Base-by-base conservation (phyloP, 23 tunicate species). In the Trididemnum miniatum region DNA sequence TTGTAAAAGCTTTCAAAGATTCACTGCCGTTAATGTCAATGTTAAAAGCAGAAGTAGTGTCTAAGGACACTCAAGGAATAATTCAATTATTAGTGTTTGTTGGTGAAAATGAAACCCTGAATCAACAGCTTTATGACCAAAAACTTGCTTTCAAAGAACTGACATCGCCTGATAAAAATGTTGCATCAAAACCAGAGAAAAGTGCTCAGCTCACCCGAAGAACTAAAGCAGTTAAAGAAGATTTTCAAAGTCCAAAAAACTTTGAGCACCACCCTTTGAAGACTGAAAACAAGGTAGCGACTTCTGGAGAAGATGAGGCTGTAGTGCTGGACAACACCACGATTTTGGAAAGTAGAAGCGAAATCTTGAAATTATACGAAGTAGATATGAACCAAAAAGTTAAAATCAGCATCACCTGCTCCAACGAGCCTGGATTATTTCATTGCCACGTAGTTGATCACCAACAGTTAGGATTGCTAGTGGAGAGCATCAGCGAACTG, bases 381-480 rank as follows among this genome's bases (percentile, higher is more conserved):
- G 38, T 38, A 31, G 75, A 5, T 3, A 30, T 67, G 18, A 32
- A 67, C 4, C 3, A n/a, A 31, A 67, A n/a, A 25, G 7, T 49
- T 59, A 38, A 39, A 39, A 74, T 74, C 15, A 23, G 31, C 23
- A 74, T 49, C 20, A 39, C 79, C 4, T 74, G 79, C 31, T 74
- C 26, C 2, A 74, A 37, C 1, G 38, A 2, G 22, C n/a, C 35
- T 9, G 86, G 86, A 3, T 22, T n/a, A 15, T 82, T 82, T 32
- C 60, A 30, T 27, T 82, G 86, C 44, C 86, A 82, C 5, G 62
- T 82, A 12, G 34, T 82, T 33, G 23, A 35, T 76, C 34, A 52
- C 7, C 20, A 64, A 24, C 29, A 82, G 5, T n/a, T 82, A 1
- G 65, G n/a, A 23, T 35, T 35, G 5, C 27, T 82, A 7, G 24